phyloP scores from a whole-genome alignment of 1,140 invertebrate genomes.

The Solen grandis region DNA sequence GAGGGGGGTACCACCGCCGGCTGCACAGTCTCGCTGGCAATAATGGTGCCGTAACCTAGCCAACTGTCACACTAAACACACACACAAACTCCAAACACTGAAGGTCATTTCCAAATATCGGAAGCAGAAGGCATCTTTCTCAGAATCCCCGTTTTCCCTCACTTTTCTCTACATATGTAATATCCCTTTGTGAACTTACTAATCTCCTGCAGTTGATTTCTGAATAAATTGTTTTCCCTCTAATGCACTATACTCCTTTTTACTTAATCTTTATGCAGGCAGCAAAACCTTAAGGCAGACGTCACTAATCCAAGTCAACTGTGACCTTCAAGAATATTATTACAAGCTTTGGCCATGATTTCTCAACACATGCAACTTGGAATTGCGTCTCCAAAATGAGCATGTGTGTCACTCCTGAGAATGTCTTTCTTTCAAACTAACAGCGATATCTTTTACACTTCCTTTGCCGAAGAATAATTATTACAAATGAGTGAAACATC shows the following conservation, averaged over 20 bases:
- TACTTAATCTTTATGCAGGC: slow-evolving; percentile 44
- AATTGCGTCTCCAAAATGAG: slow-evolving; percentile 3
- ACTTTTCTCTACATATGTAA: neutral
- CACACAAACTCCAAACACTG: neutral
- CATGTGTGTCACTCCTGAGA: slow-evolving; percentile 22
- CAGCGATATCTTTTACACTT: slow-evolving; percentile 21
- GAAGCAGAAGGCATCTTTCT: neutral
- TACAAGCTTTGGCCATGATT: slow-evolving; percentile 2
- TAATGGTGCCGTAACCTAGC: slow-evolving; percentile 30
- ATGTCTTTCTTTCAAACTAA: slow-evolving; percentile 5
- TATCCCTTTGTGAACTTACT: neutral
- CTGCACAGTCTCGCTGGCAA: slow-evolving; percentile 50
- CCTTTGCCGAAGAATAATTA: slow-evolving; percentile 47
- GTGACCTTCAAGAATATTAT: slow-evolving; percentile 52
- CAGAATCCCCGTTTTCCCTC: neutral
- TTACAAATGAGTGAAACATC: slow-evolving; percentile 52
- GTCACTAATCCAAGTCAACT: slow-evolving; percentile 35
- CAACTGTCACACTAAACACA: slow-evolving; percentile 1
- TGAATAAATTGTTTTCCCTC: slow-evolving; percentile 29
- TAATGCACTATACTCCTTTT: slow-evolving; percentile 28
- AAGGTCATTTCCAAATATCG: neutral
- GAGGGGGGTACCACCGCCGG: slow-evolving; percentile 37
- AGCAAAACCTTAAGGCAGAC: slow-evolving; percentile 32
- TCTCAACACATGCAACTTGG: slow-evolving; percentile 14
- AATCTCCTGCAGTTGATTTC: slow-evolving; percentile 16